Percentiles rank a stretch among this genome's conserved stretches.
Conservation (phyloP, 2,888 invertebrate species). For the Perithous albicinctus region DNA sequence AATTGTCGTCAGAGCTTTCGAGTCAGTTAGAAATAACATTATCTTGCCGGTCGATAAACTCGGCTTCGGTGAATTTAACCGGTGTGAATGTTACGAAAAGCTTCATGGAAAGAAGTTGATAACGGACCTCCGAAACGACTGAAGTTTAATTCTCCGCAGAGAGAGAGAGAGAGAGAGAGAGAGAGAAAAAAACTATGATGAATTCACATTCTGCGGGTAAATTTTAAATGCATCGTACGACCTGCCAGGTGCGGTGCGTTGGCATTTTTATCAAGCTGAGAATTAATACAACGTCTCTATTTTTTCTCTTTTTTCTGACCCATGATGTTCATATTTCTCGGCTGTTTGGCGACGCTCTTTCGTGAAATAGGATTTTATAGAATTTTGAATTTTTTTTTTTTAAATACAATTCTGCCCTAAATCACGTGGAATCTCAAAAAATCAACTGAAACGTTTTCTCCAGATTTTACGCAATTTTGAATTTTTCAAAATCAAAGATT, state of each 20-base stretch:
- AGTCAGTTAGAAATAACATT: constrained; percentile 8
- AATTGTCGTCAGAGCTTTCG: not conserved
- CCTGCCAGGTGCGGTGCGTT: not conserved
- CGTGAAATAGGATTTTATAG: no score
- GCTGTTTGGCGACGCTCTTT: no score
- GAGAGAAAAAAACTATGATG: constrained; percentile 6
- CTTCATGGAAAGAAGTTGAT: not conserved
- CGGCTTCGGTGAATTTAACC: not conserved
- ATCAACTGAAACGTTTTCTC: no score
- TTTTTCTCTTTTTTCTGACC: no score
- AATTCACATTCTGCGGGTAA: constrained; percentile 39
- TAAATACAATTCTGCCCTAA: no score
- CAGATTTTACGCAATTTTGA: no score
- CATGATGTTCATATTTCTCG: no score
- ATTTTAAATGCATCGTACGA: constrained; percentile 32
- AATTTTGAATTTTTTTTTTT: no score
- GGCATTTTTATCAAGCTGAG: not conserved
- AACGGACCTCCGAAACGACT: not conserved
- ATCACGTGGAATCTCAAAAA: no score
- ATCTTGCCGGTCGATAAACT: not conserved
- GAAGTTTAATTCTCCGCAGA: constrained; percentile 21
- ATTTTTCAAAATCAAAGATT: no score
- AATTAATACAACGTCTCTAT: no score
- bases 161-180: no score
- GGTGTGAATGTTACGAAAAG: not conserved